These are phyloP conservation scores for Caenorhabditis briggsae DNA, from an alignment of 1,140 invertebrate genomes.

Conservation along the genomic window DNA sequence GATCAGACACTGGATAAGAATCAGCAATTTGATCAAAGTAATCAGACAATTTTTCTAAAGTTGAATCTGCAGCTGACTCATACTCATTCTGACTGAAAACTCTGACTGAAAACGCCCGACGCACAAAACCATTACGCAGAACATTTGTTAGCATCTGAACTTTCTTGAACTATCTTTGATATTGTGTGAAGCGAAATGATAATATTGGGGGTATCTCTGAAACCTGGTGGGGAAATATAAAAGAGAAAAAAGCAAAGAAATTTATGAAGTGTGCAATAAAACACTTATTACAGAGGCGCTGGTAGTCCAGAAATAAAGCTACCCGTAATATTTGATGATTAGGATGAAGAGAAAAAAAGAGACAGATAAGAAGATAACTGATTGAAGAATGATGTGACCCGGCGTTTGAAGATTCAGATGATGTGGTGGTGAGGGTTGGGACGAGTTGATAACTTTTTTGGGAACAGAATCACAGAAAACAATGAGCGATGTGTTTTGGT, in stretches of 20 bases:
- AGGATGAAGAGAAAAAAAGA: neutral
- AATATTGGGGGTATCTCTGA: neutral
- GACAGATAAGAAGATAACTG: neutral
- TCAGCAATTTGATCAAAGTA: constrained; percentile 57
- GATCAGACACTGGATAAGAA: constrained; percentile 40
- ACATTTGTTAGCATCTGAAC: constrained; percentile 13
- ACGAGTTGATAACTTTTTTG: constrained; percentile 31
- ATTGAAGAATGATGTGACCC: constrained; percentile 23
- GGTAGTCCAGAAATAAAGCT: neutral
- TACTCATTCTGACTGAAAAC: constrained; percentile 47
- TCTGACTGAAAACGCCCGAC: neutral
- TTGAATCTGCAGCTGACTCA: constrained; percentile 53
- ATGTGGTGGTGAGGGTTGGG: constrained; percentile 1
- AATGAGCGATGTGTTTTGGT: constrained; percentile 14
- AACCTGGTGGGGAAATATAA: neutral
- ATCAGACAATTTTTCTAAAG: constrained; percentile 56
- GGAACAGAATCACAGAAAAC: constrained; percentile 13
- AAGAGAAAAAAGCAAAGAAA: neutral
- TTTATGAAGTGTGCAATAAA: neutral
- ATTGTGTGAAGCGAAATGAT: neutral
- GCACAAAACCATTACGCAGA: neutral
- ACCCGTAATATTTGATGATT: constrained; percentile 13
- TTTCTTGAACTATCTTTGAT: neutral
- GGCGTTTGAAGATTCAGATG: constrained; percentile 31
- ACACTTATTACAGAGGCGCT: neutral